phyloP scores from a whole-genome alignment of 2,797 vertebrate genomes.

The Cossypha caffra region DNA sequence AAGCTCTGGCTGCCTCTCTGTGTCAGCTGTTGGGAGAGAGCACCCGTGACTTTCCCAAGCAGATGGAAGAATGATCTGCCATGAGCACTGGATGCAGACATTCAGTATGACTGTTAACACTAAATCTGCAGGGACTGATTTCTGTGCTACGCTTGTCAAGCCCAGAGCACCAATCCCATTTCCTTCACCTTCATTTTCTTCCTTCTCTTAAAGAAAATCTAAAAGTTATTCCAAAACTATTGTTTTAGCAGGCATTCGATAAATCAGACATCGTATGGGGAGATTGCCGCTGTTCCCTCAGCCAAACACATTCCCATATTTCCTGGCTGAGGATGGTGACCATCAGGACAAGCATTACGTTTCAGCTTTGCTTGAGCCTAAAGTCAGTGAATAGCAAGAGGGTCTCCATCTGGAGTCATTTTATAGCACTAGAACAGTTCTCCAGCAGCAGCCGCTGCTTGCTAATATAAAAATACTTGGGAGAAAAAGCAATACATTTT shows the following conservation, averaged over 20 bases:
- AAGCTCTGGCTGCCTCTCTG: neutral
- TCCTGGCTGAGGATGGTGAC: slow-evolving; percentile 30
- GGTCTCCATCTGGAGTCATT: slow-evolving; percentile 55
- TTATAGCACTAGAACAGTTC: neutral
- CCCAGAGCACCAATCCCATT: neutral
- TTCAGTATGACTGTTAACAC: neutral
- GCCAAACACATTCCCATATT: slow-evolving; percentile 7
- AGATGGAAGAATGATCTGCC: slow-evolving; percentile 18
- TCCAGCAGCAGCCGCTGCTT: neutral
- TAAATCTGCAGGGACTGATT: neutral
- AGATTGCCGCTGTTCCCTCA: neutral
- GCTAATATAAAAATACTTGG: slow-evolving; percentile 53
- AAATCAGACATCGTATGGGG: neutral
- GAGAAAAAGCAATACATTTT: slow-evolving; percentile 55
- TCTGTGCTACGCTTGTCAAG: neutral
- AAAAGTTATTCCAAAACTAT: neutral
- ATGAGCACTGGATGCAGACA: neutral
- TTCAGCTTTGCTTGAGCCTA: slow-evolving; percentile 14
- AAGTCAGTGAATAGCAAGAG: neutral
- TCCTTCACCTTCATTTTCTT: slow-evolving; percentile 22
- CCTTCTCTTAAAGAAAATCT: neutral
- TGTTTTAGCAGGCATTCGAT: neutral
- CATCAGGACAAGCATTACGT: neutral
- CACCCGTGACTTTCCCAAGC: neutral
- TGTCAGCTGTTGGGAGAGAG: neutral